Evolutionary conservation across 1,140 invertebrate species (phyloP).

Genomic region (Epicauta chinensis): DNA sequence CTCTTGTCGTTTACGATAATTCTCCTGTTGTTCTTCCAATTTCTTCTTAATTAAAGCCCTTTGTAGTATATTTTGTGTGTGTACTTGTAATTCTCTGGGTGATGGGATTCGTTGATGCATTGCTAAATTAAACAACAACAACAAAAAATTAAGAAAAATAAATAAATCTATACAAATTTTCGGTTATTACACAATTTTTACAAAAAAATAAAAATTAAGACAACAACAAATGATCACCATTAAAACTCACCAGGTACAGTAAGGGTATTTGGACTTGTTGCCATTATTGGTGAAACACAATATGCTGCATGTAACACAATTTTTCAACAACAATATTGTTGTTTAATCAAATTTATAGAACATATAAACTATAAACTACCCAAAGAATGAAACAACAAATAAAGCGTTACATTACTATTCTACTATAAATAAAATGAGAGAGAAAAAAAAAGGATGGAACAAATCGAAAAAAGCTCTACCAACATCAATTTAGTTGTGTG

Average conservation of each 20-base stretch:
- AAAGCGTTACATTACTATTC: neutral
- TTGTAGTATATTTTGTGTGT: slow-evolving; percentile 78
- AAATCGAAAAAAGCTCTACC: neutral
- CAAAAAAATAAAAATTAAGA: neutral
- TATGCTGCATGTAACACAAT: slow-evolving; percentile 54
- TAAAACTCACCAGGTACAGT: slow-evolving; percentile 46
- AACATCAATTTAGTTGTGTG: too few relatives aligned
- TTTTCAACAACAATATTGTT: neutral
- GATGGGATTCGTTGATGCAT: slow-evolving; percentile 69
- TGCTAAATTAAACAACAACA: slow-evolving; percentile 40
- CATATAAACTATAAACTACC: neutral
- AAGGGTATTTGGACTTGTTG: slow-evolving; percentile 56
- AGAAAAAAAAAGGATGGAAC: neutral
- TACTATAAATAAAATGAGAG: neutral
- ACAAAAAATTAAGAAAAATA: neutral
- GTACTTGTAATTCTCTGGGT: slow-evolving; percentile 71
- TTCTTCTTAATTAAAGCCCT: slow-evolving; percentile 78
- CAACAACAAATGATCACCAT: neutral
- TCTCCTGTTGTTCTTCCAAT: slow-evolving; percentile 77
- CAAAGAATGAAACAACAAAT: neutral
- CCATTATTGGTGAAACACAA: slow-evolving; percentile 60
- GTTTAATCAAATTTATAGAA: neutral
- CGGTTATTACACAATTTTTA: neutral
- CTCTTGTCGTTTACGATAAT: slow-evolving; percentile 72
- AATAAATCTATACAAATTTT: neutral